Evolutionary conservation across 1,140 invertebrate species (phyloP).

Genomic region (Pseudomyrmex sp.): DNA sequence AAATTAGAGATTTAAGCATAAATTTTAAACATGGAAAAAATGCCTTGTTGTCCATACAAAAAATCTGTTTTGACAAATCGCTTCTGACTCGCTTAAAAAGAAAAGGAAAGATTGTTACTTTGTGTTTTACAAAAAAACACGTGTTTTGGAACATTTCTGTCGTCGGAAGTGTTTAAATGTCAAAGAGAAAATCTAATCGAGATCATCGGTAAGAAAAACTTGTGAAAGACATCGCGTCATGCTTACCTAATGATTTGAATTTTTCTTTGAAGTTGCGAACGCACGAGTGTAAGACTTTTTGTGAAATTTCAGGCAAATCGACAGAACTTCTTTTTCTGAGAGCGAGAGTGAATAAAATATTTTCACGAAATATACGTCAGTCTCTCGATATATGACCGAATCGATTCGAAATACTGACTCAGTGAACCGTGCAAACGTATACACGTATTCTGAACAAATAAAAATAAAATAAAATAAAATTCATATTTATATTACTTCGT

Average conservation of each 20-base stretch:
- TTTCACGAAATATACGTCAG: not conserved
- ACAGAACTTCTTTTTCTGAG: not conserved
- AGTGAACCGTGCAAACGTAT: conserved; percentile 11
- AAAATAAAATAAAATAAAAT: not conserved
- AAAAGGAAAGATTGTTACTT: too few relatives aligned
- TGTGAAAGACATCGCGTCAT: not conserved
- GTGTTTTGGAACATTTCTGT: too few relatives aligned
- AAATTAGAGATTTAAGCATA: too few relatives aligned
- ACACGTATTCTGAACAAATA: not conserved
- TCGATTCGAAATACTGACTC: conserved; percentile 8
- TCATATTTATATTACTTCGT: not conserved
- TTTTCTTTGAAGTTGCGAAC: conserved; percentile 21
- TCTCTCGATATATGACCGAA: conserved; percentile 8
- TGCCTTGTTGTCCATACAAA: too few relatives aligned
- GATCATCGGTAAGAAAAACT: too few relatives aligned
- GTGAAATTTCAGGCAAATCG: conserved; percentile 6
- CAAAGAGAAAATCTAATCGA: too few relatives aligned
- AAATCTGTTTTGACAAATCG: too few relatives aligned
- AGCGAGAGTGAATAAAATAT: not conserved
- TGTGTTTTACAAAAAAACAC: too few relatives aligned
- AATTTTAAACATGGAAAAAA: too few relatives aligned
- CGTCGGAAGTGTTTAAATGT: too few relatives aligned
- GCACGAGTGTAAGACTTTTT: not conserved
- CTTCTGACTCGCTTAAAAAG: too few relatives aligned
- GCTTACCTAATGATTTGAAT: not conserved